Percentiles rank a stretch among this genome's conserved stretches.
These are phyloP conservation scores for Enteromius viviparus DNA, from an alignment of 2,797 vertebrate species.

Conservation along the genomic window DNA sequence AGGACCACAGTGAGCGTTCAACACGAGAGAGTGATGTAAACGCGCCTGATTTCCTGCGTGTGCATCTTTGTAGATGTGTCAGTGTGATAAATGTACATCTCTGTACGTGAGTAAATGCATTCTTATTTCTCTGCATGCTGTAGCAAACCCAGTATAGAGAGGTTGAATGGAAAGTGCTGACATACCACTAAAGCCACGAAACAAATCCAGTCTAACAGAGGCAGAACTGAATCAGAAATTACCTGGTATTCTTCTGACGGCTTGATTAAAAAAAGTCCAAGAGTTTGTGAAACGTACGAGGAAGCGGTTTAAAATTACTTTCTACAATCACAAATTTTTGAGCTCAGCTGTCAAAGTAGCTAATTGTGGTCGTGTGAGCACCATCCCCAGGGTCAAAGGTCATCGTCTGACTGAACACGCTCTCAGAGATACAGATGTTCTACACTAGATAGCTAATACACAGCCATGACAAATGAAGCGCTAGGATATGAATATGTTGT, in stretches of 20 bases:
- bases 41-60: not conserved
- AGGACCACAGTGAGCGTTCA: constrained; percentile 35
- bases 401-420: not conserved
- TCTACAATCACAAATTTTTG: constrained; percentile 39
- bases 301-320: constrained; percentile 56
- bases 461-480: not conserved
- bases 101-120: constrained; percentile 36
- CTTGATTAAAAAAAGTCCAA: constrained; percentile 84
- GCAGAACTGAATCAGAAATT: constrained; percentile 68
- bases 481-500: constrained; percentile 21
- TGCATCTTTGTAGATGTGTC: not conserved
- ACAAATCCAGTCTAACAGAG: constrained; percentile 84
- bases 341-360: constrained; percentile 1
- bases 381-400: constrained; percentile 35
- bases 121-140: constrained; percentile 54
- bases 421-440: not conserved
- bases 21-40: constrained; percentile 3
- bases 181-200: constrained; percentile 82
- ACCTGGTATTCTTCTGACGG: constrained; percentile 86
- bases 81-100: constrained; percentile 30
- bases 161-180: constrained; percentile 69
- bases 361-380: not conserved
- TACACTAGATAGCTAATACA: not conserved
- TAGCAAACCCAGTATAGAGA: constrained; percentile 53
- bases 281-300: constrained; percentile 66